Base-by-base conservation (phyloP, 2,888 invertebrate species). In the Nemapogon koenigi region DNA sequence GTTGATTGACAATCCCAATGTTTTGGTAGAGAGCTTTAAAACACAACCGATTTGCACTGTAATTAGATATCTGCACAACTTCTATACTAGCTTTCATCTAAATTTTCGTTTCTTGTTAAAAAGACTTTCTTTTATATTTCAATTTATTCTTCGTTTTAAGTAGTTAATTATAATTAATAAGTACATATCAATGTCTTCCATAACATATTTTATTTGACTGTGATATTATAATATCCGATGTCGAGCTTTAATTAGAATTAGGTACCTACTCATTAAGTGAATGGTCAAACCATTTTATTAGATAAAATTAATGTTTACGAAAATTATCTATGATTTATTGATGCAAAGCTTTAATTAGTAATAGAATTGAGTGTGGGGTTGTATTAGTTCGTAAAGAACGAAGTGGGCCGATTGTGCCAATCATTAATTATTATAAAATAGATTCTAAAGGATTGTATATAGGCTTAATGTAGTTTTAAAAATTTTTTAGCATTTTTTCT, bases 1-100 rank as follows among this genome's bases (percentile, higher is more conserved):
- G 55, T 59, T 62, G 55, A 31, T 28, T 28, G 7, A 10, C 28
- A 28, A 19, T 7, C 19, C 16, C 31, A 31, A 31, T 31, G 33
- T 75, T 78, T 76, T 78, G 78, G 78, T 78, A 78, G 68, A 71
- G 73, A 78, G 78, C 78, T 78, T 78, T 78, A 78, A 73, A 56
- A 47, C 49, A 58, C 62, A 28, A 25, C 36, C 7, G 18, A 33
- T 11, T n/a, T 62, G 75, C 76, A 78, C 76, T 76, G 75, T 75
- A 72, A 63, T 67, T 67, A 67, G 53, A 52, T 56, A n/a, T n/a
- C n/a, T n/a, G n/a, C n/a, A n/a, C n/a, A n/a, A n/a, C n/a, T n/a
- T n/a, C n/a, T n/a, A n/a, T n/a, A n/a, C n/a, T n/a, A n/a, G n/a
- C n/a, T n/a, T n/a, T n/a, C n/a, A n/a, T n/a, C n/a, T n/a, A n/a